phyloP scores from a whole-genome alignment of 23 tunicate species.

The Styela plicata region DNA sequence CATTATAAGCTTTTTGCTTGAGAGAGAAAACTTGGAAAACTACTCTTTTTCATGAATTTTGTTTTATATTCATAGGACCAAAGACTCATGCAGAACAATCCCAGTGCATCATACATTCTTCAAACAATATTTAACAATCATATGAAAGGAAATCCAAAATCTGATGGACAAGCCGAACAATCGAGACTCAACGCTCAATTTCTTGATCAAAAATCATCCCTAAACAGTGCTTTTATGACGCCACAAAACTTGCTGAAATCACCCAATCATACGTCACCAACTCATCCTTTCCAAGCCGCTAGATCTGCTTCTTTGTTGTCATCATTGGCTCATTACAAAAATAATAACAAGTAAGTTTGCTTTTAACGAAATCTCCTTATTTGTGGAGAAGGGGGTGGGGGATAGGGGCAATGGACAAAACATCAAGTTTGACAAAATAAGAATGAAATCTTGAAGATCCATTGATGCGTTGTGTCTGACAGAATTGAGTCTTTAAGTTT shows the following conservation, averaged over 20 bases:
- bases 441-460: too few species aligned
- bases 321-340: constrained; percentile 25
- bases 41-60: too few species aligned
- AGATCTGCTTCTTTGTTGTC: constrained; percentile 16
- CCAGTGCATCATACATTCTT: constrained; percentile 60
- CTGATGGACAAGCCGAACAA: background rate
- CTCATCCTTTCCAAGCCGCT: constrained; percentile 12
- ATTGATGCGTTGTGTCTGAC: too few species aligned
- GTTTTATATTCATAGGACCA: too few species aligned
- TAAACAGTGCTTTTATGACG: background rate
- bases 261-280: background rate
- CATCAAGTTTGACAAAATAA: background rate
- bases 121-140: constrained; percentile 53
- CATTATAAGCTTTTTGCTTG: too few species aligned
- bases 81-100: constrained; percentile 50
- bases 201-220: constrained; percentile 15
- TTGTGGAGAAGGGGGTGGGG: background rate
- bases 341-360: constrained; percentile 8
- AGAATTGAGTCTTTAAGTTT: too few species aligned
- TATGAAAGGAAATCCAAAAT: constrained; percentile 12
- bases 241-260: constrained; percentile 21
- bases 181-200: background rate
- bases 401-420: background rate
- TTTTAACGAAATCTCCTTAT: background rate
- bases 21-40: too few species aligned